Evolutionary conservation across 2,113 vertebrate genomes (phyloP).

Genomic region (Alosa alosa): DNA sequence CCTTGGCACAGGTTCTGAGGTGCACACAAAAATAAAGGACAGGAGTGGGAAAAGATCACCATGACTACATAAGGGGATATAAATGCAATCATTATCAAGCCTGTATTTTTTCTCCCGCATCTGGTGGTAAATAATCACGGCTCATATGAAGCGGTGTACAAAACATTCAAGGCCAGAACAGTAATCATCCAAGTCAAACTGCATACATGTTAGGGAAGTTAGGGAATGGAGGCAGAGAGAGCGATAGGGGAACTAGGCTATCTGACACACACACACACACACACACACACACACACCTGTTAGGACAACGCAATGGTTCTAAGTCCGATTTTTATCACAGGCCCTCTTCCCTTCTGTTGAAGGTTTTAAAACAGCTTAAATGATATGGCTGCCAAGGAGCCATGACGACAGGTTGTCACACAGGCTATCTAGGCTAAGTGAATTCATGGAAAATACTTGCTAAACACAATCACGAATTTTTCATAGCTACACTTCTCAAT

Average conservation of each 20-base stretch:
- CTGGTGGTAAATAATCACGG: constrained; percentile 52
- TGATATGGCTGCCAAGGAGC: not conserved
- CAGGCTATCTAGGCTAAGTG: not conserved
- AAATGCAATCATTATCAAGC: constrained; percentile 66
- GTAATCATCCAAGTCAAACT: not conserved
- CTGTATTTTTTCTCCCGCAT: constrained; percentile 57
- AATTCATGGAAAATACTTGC: not conserved
- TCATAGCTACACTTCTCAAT: not conserved
- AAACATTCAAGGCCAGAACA: not conserved
- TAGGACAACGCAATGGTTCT: not conserved
- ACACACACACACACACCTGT: not conserved
- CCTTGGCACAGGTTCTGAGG: not conserved
- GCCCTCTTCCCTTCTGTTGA: not conserved
- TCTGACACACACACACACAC: not conserved
- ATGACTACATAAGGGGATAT: constrained; percentile 66
- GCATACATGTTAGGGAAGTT: not conserved
- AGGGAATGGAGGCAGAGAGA: not conserved
- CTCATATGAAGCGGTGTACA: constrained; percentile 8
- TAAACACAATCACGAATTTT: not conserved
- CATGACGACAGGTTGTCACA: not conserved
- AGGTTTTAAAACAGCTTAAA: not conserved
- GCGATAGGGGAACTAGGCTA: not conserved
- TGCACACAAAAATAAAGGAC: not conserved
- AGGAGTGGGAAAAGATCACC: constrained; percentile 44
- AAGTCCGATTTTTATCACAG: not conserved